Evolutionary conservation across 2,113 vertebrate genomes (phyloP).

Genomic region (Tamias sibiricus): DNA sequence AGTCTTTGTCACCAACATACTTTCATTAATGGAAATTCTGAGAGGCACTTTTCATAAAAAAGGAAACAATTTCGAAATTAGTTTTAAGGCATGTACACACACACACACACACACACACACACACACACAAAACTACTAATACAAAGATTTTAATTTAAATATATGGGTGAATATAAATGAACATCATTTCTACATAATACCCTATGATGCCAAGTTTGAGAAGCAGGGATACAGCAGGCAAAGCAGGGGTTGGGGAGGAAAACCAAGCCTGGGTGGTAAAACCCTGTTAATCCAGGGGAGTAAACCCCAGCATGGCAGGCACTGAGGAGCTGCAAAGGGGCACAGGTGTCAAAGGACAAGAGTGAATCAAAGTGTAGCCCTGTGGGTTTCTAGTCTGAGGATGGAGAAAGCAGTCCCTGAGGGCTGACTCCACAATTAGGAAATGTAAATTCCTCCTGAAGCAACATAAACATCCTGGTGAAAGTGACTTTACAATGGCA

Average conservation of each 20-base stretch:
- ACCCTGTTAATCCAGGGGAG: not conserved
- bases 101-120: too few relatives aligned
- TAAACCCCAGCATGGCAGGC: not conserved
- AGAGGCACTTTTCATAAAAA: too few relatives aligned
- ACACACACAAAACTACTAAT: too few relatives aligned
- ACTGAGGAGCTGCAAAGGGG: rapidly evolving
- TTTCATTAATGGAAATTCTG: too few relatives aligned
- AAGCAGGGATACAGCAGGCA: not conserved
- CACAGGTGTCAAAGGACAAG: rapidly evolving
- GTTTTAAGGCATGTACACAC: not conserved
- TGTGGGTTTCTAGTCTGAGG: not conserved
- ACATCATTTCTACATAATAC: not conserved
- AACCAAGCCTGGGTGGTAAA: not conserved
- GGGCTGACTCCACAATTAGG: not conserved
- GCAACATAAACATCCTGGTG: not conserved
- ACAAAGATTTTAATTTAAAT: not conserved
- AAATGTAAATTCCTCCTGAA: not conserved
- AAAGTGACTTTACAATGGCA: not conserved
- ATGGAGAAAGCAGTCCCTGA: not conserved
- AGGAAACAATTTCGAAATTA: not conserved
- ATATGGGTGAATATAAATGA: not conserved
- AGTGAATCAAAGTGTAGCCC: not conserved
- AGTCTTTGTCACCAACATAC: too few relatives aligned
- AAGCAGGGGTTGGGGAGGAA: not conserved
- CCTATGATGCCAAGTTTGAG: not conserved